Evolutionary conservation across 2,888 invertebrate species (phyloP).

Genomic region (Protula sp.): DNA sequence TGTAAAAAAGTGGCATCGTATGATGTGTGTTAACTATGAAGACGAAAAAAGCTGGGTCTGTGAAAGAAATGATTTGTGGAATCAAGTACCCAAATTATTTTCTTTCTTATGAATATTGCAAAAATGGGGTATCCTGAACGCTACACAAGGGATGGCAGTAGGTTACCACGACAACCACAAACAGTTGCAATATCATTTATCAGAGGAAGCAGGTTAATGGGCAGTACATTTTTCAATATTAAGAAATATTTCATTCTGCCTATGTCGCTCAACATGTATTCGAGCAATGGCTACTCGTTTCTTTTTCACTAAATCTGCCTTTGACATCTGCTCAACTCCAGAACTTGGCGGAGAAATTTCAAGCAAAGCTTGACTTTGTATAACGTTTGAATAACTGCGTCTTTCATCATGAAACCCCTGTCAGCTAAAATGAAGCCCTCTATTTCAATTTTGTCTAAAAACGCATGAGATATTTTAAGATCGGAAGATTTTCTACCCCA

Average conservation of each 20-base stretch:
- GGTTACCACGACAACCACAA: slow-evolving; percentile 19
- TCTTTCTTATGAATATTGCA: no score
- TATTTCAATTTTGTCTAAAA: slow-evolving; percentile 13
- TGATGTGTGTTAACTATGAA: not conserved
- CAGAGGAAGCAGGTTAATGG: slow-evolving; percentile 16
- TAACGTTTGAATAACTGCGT: slow-evolving; percentile 16
- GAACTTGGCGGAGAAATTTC: no score
- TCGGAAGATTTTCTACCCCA: slow-evolving; percentile 23
- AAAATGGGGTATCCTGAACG: no score
- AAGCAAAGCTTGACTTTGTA: no score
- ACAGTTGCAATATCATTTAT: slow-evolving; percentile 23
- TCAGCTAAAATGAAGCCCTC: slow-evolving; percentile 24
- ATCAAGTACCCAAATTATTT: no score
- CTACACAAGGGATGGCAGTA: slow-evolving; percentile 15
- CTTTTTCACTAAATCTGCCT: slow-evolving; percentile 16
- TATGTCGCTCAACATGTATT: slow-evolving; percentile 26
- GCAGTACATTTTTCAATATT: slow-evolving; percentile 19
- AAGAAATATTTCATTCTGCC: slow-evolving; percentile 22
- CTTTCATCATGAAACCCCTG: slow-evolving; percentile 22
- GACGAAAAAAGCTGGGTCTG: slow-evolving; percentile 12
- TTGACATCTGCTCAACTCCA: slow-evolving; percentile 21
- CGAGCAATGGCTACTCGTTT: slow-evolving; percentile 22
- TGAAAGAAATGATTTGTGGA: not conserved
- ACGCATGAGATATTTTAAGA: slow-evolving; percentile 20
- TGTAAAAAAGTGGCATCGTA: not conserved